These are phyloP conservation scores for Venustaconcha ellipsiformis DNA, from an alignment of 1,140 invertebrate species.

Conservation along the genomic window DNA sequence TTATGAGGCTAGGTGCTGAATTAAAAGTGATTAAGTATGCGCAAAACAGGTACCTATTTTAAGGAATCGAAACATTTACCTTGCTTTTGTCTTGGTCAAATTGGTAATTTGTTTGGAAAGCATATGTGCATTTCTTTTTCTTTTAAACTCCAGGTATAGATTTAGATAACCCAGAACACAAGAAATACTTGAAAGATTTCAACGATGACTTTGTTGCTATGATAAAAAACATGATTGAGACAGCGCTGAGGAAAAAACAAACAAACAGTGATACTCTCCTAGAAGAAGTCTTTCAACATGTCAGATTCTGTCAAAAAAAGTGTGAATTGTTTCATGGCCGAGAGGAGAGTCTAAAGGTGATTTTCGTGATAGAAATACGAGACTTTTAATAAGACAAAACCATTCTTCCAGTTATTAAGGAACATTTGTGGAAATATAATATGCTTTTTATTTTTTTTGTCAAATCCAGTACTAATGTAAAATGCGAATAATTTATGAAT, in stretches of 20 bases:
- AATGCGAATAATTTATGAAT: neutral
- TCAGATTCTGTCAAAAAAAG: conserved; percentile 50
- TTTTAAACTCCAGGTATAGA: conserved; percentile 45
- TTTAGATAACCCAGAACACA: conserved; percentile 39
- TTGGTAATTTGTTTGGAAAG: too few species aligned
- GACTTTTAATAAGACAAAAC: neutral
- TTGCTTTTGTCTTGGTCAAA: too few species aligned
- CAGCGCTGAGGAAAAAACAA: conserved; percentile 35
- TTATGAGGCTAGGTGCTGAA: too few species aligned
- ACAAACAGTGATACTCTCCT: conserved; percentile 16
- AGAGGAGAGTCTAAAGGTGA: conserved; percentile 44
- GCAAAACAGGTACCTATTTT: too few species aligned
- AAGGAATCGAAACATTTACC: too few species aligned
- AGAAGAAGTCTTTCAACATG: conserved; percentile 51
- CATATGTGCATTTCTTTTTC: neutral
- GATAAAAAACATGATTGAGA: conserved; percentile 39
- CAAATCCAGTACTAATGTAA: neutral
- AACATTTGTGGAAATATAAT: neutral
- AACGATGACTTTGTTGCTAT: conserved; percentile 42
- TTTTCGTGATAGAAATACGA: neutral
- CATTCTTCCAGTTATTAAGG: neutral
- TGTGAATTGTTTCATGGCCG: conserved; percentile 45
- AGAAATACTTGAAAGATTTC: conserved; percentile 44
- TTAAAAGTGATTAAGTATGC: too few species aligned
- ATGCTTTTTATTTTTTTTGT: neutral